Evolutionary conservation across 1,140 invertebrate genomes (phyloP).

Genomic region (Notospermus geniculatus): DNA sequence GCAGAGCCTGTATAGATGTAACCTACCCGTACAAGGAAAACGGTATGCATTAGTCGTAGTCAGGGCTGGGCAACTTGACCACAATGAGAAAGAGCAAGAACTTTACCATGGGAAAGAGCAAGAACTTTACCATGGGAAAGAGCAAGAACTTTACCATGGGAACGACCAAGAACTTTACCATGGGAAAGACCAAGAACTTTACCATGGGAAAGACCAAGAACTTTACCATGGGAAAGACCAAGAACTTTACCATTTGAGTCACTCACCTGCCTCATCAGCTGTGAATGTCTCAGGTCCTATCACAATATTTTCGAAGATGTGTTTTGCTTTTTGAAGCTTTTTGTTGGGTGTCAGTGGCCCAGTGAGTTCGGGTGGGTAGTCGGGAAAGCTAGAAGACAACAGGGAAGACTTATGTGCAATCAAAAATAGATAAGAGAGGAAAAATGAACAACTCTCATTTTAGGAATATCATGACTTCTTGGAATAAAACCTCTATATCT

Average conservation of each 20-base stretch:
- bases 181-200: not conserved
- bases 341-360: slow-evolving; percentile 30
- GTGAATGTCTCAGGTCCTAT: slow-evolving; percentile 44
- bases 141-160: not conserved
- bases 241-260: not conserved
- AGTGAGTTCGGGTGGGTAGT: slow-evolving; percentile 30
- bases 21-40: slow-evolving; percentile 35
- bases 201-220: slow-evolving; percentile 15
- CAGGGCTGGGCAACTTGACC: not conserved
- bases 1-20: slow-evolving; percentile 36
- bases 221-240: too few relatives aligned
- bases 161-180: not conserved
- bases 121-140: slow-evolving; percentile 8
- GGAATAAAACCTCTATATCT: too few relatives aligned
- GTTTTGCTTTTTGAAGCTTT: slow-evolving; percentile 27
- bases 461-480: too few relatives aligned
- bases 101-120: not conserved
- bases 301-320: slow-evolving; percentile 34
- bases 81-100: not conserved
- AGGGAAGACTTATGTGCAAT: slow-evolving; percentile 3
- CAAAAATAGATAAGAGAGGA: too few relatives aligned
- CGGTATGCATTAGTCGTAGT: not conserved
- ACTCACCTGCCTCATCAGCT: slow-evolving; percentile 33
- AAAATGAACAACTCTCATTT: too few relatives aligned
- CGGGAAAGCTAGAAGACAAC: slow-evolving; percentile 16